phyloP scores from a whole-genome alignment of 2,888 invertebrate species.

The Pantelozetes paolii region DNA sequence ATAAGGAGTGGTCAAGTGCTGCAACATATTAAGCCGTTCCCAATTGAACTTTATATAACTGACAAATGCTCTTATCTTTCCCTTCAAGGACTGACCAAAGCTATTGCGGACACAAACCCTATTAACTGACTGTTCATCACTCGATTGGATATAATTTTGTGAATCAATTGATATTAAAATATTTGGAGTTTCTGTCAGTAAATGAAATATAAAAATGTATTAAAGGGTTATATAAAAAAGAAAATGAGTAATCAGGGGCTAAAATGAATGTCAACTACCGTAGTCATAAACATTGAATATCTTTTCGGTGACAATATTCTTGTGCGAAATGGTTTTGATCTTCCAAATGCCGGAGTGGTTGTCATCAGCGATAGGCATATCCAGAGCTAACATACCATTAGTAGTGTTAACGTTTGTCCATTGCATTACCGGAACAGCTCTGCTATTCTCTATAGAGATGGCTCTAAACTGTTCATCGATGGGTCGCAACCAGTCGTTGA shows the following conservation, averaged over 20 bases:
- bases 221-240: no score
- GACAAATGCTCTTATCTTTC: constrained; percentile 1
- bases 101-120: neutral
- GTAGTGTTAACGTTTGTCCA: constrained; percentile 10
- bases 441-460: constrained; percentile 12
- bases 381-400: constrained; percentile 8
- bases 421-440: constrained; percentile 4
- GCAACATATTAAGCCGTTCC: neutral
- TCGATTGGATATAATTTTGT: neutral
- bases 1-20: neutral
- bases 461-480: neutral
- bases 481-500: constrained; percentile 32
- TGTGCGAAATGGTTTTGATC: constrained; percentile 1
- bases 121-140: neutral
- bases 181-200: constrained; percentile 6
- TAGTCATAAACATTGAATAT: constrained; percentile 25
- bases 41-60: constrained; percentile 10
- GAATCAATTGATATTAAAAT: constrained; percentile 3
- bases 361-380: constrained; percentile 13
- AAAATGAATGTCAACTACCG: constrained; percentile 2
- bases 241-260: neutral
- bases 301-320: neutral
- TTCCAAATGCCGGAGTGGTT: constrained; percentile 36
- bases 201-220: no score
- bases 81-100: neutral